Conservation (phyloP, 2,888 invertebrate species). For the Neria commutata region DNA sequence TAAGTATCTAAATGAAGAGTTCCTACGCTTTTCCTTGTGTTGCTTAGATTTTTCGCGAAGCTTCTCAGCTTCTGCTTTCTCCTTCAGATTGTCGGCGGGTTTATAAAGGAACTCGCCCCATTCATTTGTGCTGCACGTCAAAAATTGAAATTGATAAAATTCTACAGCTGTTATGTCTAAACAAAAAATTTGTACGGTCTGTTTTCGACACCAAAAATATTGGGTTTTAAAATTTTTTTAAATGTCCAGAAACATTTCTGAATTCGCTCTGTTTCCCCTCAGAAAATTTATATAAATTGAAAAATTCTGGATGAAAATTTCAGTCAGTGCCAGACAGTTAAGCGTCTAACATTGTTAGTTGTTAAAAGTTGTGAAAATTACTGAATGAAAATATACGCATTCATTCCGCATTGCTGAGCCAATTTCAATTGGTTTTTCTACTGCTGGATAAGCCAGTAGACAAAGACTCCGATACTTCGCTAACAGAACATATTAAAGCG, state of each 20-base stretch:
- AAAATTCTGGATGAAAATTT: too few species aligned
- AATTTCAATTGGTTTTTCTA: slow-evolving; percentile 93
- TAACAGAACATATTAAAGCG: slow-evolving; percentile 75
- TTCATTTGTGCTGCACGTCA: slow-evolving; percentile 28
- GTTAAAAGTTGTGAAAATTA: too few species aligned
- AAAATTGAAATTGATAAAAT: slow-evolving; percentile 8
- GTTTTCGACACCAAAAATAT: too few species aligned
- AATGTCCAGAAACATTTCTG: too few species aligned
- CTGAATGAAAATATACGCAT: slow-evolving; percentile 89
- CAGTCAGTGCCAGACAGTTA: too few species aligned
- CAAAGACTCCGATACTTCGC: slow-evolving; percentile 61
- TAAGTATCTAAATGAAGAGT: too few species aligned
- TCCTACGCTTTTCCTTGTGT: slow-evolving; percentile 75
- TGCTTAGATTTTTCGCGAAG: slow-evolving; percentile 76
- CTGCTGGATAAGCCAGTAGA: slow-evolving; percentile 87
- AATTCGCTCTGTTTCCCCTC: too few species aligned
- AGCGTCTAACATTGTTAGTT: too few species aligned
- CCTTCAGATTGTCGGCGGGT: slow-evolving; percentile 74
- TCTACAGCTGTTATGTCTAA: slow-evolving; percentile 22
- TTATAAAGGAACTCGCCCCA: slow-evolving; percentile 82
- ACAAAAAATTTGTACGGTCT: too few species aligned
- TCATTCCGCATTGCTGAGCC: slow-evolving; percentile 81
- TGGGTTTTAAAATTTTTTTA: too few species aligned
- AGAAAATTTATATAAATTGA: too few species aligned
- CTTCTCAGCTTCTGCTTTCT: slow-evolving; percentile 77